Conservation (phyloP, 1,140 invertebrate species). For the Papilio dardanus region DNA sequence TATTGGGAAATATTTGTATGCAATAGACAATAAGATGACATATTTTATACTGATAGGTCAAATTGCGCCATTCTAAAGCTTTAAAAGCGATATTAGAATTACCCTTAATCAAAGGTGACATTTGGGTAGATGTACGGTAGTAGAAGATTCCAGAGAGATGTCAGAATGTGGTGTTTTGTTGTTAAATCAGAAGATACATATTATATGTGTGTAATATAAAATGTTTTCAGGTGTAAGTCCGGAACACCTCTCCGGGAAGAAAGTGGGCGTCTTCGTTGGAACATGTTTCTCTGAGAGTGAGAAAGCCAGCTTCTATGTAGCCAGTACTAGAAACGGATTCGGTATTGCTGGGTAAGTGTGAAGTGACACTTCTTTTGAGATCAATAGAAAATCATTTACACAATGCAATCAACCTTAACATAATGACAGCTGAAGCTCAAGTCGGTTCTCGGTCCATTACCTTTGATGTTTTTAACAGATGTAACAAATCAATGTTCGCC, state of each 20-base stretch:
- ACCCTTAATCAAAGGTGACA: no score
- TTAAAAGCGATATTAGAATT: no score
- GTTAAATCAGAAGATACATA: neutral
- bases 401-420: no score
- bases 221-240: conserved; percentile 85
- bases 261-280: conserved; percentile 88
- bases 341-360: conserved; percentile 88
- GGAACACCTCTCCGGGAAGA: conserved; percentile 83
- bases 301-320: conserved; percentile 87
- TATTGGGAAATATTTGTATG: no score
- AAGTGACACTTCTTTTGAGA: no score
- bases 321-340: conserved; percentile 83
- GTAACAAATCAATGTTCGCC: conserved; percentile 93
- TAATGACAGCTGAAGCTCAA: no score
- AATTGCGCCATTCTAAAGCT: no score
- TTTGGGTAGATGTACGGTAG: no score
- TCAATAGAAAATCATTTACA: neutral
- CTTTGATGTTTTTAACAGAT: conserved; percentile 74
- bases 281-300: conserved; percentile 85
- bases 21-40: neutral
- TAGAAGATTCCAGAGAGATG: no score
- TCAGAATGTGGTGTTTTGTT: no score
- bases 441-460: no score
- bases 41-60: no score
- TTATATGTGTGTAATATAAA: neutral